Percentiles rank a stretch among this genome's conserved stretches.
Conservation (phyloP, 1,140 invertebrate species). For the Eriocheir sinensis region DNA sequence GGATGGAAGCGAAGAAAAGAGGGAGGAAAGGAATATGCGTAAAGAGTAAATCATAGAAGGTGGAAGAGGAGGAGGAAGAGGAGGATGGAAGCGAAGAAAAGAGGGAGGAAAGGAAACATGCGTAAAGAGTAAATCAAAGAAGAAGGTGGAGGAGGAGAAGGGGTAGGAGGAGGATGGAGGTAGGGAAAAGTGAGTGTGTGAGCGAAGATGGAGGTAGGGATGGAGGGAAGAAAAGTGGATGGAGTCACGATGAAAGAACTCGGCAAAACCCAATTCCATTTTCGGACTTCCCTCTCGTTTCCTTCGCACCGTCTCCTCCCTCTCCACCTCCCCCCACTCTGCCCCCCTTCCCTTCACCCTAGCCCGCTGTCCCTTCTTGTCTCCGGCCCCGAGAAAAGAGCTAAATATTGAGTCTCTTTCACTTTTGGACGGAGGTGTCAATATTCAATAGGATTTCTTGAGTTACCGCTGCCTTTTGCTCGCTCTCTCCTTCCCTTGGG, state of each 20-base stretch:
- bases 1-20: not conserved
- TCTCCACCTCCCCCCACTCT: not conserved
- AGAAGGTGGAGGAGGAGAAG: not conserved
- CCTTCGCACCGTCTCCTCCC: not conserved
- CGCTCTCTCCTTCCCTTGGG: not conserved
- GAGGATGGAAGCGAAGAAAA: too few relatives aligned
- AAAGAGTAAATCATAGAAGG: too few relatives aligned
- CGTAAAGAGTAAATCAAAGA: too few relatives aligned
- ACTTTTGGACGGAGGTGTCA: constrained; percentile 21
- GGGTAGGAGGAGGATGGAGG: not conserved
- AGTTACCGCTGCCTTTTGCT: constrained; percentile 22
- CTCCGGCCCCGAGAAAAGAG: not conserved
- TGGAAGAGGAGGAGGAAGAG: too few relatives aligned
- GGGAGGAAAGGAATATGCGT: not conserved
- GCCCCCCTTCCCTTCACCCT: not conserved
- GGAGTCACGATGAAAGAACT: constrained; percentile 3
- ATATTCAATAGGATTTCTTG: constrained; percentile 26
- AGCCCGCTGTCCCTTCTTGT: not conserved
- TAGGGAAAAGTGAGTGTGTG: too few relatives aligned
- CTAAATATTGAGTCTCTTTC: constrained; percentile 25
- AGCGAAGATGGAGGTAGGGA: not conserved
- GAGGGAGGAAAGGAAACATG: too few relatives aligned
- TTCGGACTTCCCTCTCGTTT: constrained; percentile 5
- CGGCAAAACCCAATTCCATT: not conserved
- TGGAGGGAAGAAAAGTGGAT: not conserved